phyloP scores from a whole-genome alignment of 2,888 invertebrate genomes.

The Oxycera nigricornis region DNA sequence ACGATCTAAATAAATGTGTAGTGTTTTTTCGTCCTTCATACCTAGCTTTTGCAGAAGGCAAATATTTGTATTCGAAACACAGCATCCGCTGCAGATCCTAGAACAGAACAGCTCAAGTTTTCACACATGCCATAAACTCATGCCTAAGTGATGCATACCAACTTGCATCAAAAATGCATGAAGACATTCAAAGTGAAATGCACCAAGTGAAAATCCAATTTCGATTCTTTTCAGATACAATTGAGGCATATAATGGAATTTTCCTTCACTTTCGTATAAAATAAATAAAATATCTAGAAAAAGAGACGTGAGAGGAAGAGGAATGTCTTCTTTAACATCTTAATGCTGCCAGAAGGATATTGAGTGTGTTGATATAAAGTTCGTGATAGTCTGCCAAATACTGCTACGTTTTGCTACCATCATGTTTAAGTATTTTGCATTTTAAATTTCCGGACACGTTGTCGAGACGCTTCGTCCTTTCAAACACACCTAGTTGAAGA shows the following conservation, averaged over 20 bases:
- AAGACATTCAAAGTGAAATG: neutral
- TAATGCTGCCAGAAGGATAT: neutral
- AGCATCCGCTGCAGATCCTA: no score
- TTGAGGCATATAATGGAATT: constrained; percentile 7
- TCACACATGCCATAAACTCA: no score
- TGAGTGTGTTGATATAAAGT: neutral
- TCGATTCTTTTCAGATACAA: neutral
- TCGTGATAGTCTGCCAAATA: neutral
- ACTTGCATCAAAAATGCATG: no score
- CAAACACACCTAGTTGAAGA: no score
- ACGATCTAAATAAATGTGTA: no score
- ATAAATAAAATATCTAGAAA: neutral
- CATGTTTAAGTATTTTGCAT: constrained; percentile 25
- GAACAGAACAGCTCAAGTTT: no score
- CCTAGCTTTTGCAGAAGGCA: no score
- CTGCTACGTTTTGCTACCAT: neutral
- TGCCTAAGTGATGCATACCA: no score
- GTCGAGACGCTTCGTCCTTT: neutral
- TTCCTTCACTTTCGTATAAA: neutral
- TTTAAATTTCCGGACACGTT: constrained; percentile 35
- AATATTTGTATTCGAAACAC: no score
- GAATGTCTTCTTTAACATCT: neutral
- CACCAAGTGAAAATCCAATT: neutral
- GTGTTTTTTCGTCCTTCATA: no score
- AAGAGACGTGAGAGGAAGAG: neutral